Conservation (phyloP, 2,797 vertebrate species). For the Crenichthys baileyi region DNA sequence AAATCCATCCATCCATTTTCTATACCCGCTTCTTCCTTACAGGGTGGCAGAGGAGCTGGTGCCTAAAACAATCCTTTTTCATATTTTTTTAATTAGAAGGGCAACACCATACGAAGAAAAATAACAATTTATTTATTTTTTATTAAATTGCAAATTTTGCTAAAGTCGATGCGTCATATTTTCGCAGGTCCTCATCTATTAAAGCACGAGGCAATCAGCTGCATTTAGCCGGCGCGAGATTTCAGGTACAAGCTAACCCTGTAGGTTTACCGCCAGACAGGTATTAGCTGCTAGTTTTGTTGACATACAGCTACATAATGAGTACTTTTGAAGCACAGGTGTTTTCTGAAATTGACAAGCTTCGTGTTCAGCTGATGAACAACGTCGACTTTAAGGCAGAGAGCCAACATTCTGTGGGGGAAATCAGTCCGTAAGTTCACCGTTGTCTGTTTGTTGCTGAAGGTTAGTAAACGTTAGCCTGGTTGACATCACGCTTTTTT, state of each 20-base stretch:
- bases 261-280: neutral
- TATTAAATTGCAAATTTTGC: too few relatives aligned
- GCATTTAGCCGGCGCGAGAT: neutral
- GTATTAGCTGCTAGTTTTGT: neutral
- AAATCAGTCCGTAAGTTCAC: constrained; percentile 52
- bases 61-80: neutral
- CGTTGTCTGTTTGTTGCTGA: neutral
- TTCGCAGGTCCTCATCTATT: neutral
- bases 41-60: too few relatives aligned
- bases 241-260: neutral
- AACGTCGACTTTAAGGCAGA: neutral
- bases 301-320: constrained; percentile 11
- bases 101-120: neutral
- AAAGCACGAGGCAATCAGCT: neutral
- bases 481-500: too few relatives aligned
- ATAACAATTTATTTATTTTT: too few relatives aligned
- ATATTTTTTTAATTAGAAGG: neutral
- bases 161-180: neutral
- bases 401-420: constrained; percentile 15
- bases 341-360: constrained; percentile 61
- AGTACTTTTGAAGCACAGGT: neutral
- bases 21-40: too few relatives aligned
- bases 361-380: constrained; percentile 45
- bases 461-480: neutral
- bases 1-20: too few relatives aligned